A percentile compares a stretch with the other conserved stretches of the same genome.
phyloP scores from a whole-genome alignment of 2,797 vertebrate genomes.

The Corythornis leucogaster region DNA sequence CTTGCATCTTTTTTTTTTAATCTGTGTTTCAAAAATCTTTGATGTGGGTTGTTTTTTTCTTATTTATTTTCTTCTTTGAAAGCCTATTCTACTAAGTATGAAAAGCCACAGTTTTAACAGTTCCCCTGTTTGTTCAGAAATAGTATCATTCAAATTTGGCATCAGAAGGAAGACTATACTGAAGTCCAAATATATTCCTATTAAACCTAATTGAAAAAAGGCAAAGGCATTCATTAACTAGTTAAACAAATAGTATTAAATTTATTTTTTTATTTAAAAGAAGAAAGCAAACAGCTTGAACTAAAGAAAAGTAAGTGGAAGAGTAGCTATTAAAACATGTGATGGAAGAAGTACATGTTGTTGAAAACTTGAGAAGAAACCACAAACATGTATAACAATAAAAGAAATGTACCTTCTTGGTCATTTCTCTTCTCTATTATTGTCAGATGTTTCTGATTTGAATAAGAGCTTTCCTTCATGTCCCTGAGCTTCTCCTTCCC shows the following conservation, averaged over 20 bases:
- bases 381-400: constrained; percentile 41
- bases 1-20: neutral
- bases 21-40: neutral
- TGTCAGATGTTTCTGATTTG: constrained; percentile 58
- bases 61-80: constrained; percentile 52
- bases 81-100: constrained; percentile 49
- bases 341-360: constrained; percentile 19
- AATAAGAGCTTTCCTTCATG: constrained; percentile 29
- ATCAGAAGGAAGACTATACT: constrained; percentile 46
- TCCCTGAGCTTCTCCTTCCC: constrained; percentile 37
- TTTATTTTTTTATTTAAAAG: constrained; percentile 47
- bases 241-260: constrained; percentile 49
- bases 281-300: constrained; percentile 35
- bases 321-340: constrained; percentile 20
- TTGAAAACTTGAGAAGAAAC: constrained; percentile 45
- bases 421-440: neutral
- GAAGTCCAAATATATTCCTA: constrained; percentile 57
- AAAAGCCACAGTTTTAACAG: constrained; percentile 51
- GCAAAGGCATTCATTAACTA: constrained; percentile 21
- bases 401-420: constrained; percentile 44
- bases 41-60: neutral
- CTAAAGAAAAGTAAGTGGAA: neutral
- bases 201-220: constrained; percentile 67
- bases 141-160: constrained; percentile 48
- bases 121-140: constrained; percentile 63